Evolutionary conservation across 2,113 vertebrate species (phyloP).

Genomic region (Lepisosteus osseus): DNA sequence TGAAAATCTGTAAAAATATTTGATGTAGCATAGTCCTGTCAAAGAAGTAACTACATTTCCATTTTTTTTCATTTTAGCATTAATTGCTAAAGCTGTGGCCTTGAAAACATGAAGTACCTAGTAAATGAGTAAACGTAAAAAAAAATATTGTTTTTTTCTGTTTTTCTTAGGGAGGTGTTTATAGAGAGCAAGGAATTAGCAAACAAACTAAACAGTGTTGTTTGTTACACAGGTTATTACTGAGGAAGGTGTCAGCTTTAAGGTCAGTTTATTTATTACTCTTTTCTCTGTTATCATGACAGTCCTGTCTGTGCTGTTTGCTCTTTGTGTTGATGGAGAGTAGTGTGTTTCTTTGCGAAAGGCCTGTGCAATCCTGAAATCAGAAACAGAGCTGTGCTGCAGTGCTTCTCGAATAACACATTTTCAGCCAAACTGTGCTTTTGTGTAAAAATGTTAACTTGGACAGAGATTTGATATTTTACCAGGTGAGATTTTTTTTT

Average conservation of each 20-base stretch:
- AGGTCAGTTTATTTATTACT: slow-evolving; percentile 65
- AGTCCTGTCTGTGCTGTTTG: slow-evolving; percentile 24
- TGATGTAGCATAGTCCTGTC: no score
- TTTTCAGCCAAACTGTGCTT: no score
- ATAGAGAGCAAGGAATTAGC: not conserved
- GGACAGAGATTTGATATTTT: no score
- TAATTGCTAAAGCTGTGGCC: no score
- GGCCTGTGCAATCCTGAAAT: not conserved
- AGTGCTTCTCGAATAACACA: not conserved
- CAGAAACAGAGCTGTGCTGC: not conserved
- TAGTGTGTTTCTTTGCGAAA: not conserved
- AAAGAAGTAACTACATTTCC: no score
- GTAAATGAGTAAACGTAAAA: no score
- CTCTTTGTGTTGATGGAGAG: slow-evolving; percentile 3
- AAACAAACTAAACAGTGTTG: slow-evolving; percentile 58
- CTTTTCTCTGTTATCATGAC: slow-evolving; percentile 21
- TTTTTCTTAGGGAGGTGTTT: not conserved
- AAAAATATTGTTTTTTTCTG: no score
- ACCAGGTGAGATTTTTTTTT: no score
- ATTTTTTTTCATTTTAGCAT: no score
- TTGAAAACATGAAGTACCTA: no score
- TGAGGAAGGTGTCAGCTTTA: slow-evolving; percentile 80
- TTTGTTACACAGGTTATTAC: slow-evolving; percentile 79
- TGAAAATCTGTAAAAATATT: no score
- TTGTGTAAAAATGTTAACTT: no score